Conservation (phyloP, 2,113 vertebrate genomes). For the Balaenoptera acutorostrata region DNA sequence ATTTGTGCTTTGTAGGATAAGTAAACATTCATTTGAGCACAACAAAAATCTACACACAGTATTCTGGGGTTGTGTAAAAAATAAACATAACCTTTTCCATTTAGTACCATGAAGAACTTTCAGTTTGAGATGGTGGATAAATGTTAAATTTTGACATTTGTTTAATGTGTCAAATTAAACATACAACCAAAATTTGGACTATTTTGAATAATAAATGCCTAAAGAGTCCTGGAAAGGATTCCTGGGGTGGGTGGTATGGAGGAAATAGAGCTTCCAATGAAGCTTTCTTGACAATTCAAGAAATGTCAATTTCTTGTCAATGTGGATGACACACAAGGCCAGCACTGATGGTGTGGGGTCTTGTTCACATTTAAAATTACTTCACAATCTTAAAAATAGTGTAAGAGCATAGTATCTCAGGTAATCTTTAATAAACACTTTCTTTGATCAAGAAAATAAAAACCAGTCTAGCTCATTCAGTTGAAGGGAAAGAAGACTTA, state of each 20-base stretch:
- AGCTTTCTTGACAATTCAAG: not conserved
- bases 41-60: slow-evolving; percentile 71
- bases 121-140: not conserved
- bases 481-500: slow-evolving; percentile 42
- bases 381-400: slow-evolving; percentile 76
- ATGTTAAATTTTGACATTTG: slow-evolving; percentile 31
- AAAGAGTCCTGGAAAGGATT: not conserved
- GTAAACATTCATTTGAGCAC: slow-evolving; percentile 80
- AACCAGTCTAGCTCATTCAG: slow-evolving; percentile 39
- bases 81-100: slow-evolving; percentile 70
- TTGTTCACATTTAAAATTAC: slow-evolving; percentile 73
- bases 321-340: not conserved
- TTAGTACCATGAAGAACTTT: slow-evolving; percentile 65
- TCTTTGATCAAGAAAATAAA: slow-evolving; percentile 77
- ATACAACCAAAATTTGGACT: not conserved
- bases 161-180: not conserved
- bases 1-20: slow-evolving; percentile 83
- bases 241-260: not conserved
- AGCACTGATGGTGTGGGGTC: slow-evolving; percentile 36
- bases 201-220: not conserved
- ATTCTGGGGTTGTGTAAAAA: slow-evolving; percentile 74
- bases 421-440: slow-evolving; percentile 67
- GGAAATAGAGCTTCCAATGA: not conserved
- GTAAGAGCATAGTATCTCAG: slow-evolving; percentile 65
- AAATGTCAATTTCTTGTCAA: not conserved